phyloP scores from a whole-genome alignment of 2,797 vertebrate species.

The Chrysocyon brachyurus region DNA sequence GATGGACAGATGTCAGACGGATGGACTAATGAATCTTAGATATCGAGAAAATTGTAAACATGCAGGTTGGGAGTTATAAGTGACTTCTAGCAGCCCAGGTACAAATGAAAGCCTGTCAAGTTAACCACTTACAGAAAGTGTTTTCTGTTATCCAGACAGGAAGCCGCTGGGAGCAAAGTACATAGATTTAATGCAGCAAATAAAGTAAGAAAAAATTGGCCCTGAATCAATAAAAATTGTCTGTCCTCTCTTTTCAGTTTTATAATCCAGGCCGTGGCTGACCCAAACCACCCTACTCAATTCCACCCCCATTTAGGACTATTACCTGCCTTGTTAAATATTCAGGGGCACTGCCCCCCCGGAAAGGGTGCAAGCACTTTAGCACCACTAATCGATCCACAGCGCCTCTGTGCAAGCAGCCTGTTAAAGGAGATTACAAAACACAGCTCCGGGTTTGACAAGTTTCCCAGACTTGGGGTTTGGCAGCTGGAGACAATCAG shows the following conservation, averaged over 20 bases:
- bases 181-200: constrained; percentile 68
- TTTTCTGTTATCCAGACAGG: constrained; percentile 66
- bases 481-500: background rate
- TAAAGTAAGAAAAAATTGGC: constrained; percentile 55
- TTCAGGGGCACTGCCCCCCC: constrained; percentile 11
- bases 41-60: background rate
- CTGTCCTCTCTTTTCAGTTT: background rate
- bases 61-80: background rate
- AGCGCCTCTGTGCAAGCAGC: constrained; percentile 11
- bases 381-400: constrained; percentile 10
- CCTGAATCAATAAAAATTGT: constrained; percentile 56
- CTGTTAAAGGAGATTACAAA: constrained; percentile 66
- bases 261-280: background rate
- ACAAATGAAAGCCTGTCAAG: constrained; percentile 45
- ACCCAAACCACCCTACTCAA: constrained; percentile 18
- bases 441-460: constrained; percentile 60
- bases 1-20: background rate
- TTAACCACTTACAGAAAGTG: constrained; percentile 59
- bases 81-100: background rate
- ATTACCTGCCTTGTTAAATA: constrained; percentile 62
- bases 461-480: background rate
- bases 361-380: background rate
- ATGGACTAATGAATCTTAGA: background rate
- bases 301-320: constrained; percentile 7
- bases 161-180: constrained; percentile 7